Conservation (phyloP, 2,797 vertebrate genomes). For the Pangasius macronema region DNA sequence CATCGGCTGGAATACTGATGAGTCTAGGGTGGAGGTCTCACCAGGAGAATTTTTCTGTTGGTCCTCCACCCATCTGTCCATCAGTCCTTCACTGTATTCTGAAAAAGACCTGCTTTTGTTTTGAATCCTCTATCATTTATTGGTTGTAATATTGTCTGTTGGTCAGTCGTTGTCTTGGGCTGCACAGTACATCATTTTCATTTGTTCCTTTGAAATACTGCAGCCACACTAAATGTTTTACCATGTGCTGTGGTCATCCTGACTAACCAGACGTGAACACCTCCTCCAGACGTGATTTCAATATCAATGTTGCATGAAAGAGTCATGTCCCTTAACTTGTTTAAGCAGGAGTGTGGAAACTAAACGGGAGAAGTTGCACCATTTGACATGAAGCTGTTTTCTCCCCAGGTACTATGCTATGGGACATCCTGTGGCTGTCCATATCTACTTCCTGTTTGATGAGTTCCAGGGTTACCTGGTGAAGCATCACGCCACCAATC, state of each 20-base stretch:
- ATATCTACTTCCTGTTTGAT: slow-evolving; percentile 95
- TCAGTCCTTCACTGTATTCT: neutral
- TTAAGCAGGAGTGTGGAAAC: neutral
- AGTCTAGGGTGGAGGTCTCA: slow-evolving; percentile 54
- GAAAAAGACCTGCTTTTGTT: neutral
- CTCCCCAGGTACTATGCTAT: slow-evolving; percentile 89
- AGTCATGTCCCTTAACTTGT: neutral
- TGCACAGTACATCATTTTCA: neutral
- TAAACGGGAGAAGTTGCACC: neutral
- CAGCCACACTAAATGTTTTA: neutral
- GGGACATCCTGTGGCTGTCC: slow-evolving; percentile 92
- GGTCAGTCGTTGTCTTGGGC: neutral
- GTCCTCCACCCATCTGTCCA: slow-evolving; percentile 40
- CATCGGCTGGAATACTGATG: slow-evolving; percentile 76
- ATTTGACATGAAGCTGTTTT: neutral
- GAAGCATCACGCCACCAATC: slow-evolving; percentile 90
- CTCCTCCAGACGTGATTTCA: neutral
- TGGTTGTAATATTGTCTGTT: neutral
- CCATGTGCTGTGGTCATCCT: neutral
- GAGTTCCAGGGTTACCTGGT: slow-evolving; percentile 96
- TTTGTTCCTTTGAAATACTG: neutral
- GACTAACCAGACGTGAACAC: neutral
- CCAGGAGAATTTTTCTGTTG: neutral
- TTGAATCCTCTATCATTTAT: neutral
- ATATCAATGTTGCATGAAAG: neutral